Evolutionary conservation across 2,797 vertebrate species (phyloP).

Genomic region (Chaunax sp.): DNA sequence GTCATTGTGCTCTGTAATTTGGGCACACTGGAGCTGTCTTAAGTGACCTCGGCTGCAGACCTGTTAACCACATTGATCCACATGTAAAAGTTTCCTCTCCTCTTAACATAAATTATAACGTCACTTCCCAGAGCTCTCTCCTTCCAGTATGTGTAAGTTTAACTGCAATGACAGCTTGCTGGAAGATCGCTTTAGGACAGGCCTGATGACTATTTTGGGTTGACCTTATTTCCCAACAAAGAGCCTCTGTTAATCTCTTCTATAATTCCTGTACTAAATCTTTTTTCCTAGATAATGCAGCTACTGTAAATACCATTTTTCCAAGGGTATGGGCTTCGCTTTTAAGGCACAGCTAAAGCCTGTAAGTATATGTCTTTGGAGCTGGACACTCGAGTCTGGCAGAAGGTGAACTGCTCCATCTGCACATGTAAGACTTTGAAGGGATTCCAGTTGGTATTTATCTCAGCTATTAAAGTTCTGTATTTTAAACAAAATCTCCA

Average conservation of each 20-base stretch:
- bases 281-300: conserved; percentile 51
- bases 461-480: conserved; percentile 74
- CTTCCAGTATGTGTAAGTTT: conserved; percentile 73
- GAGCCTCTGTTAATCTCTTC: conserved; percentile 71
- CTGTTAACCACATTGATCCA: conserved; percentile 79
- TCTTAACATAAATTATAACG: conserved; percentile 76
- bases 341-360: conserved; percentile 44
- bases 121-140: conserved; percentile 72
- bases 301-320: conserved; percentile 69
- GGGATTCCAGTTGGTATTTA: conserved; percentile 62
- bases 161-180: conserved; percentile 73
- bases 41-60: conserved; percentile 77
- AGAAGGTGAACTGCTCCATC: conserved; percentile 54
- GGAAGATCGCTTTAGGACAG: conserved; percentile 70
- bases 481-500: conserved; percentile 80
- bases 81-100: conserved; percentile 82
- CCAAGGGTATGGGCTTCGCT: conserved; percentile 54
- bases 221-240: conserved; percentile 76
- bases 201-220: conserved; percentile 74
- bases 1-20: conserved; percentile 81
- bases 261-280: conserved; percentile 66
- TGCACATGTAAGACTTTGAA: conserved; percentile 58
- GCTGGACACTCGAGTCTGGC: conserved; percentile 49
- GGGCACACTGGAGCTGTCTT: conserved; percentile 72
- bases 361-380: conserved; percentile 59